phyloP scores from a whole-genome alignment of 2,113 vertebrate genomes.

The Pseudolaguvia tuberculata region DNA sequence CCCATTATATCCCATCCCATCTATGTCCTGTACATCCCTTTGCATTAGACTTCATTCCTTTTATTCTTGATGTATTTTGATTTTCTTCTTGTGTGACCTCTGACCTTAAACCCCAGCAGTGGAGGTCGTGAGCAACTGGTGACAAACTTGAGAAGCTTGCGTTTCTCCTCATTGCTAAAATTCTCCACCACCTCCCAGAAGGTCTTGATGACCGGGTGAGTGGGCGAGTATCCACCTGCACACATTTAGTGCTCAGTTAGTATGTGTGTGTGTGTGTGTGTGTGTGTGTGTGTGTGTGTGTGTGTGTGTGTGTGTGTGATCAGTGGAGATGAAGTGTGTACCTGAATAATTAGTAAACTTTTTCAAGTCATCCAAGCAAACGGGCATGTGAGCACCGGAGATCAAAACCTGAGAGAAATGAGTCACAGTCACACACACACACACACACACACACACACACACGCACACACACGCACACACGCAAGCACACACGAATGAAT shows the following conservation, averaged over 20 bases:
- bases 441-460: no score
- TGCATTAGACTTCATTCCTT: no score
- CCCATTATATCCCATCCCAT: no score
- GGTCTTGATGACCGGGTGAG: conserved; percentile 88
- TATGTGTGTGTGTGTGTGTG: background rate
- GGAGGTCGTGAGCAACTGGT: conserved; percentile 97
- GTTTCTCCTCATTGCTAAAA: conserved; percentile 96
- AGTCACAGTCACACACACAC: no score
- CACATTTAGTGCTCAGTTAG: background rate
- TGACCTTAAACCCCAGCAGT: conserved; percentile 94
- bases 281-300: conserved; percentile 3
- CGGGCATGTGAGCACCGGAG: conserved; percentile 93
- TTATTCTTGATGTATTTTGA: no score
- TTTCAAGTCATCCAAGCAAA: conserved; percentile 92
- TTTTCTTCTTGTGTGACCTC: conserved; percentile 18
- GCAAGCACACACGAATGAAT: background rate
- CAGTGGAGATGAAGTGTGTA: conserved; percentile 43
- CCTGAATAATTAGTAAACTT: conserved; percentile 98
- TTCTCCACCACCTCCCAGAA: conserved; percentile 97
- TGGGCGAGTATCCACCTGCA: conserved; percentile 88
- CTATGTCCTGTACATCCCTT: no score
- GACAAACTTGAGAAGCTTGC: conserved; percentile 92
- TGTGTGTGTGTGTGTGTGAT: background rate
- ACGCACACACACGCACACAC: background rate
- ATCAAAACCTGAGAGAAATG: conserved; percentile 84